These are phyloP conservation scores for Ennomos erosarius DNA, from an alignment of 2,888 invertebrate genomes.

Conservation along the genomic window DNA sequence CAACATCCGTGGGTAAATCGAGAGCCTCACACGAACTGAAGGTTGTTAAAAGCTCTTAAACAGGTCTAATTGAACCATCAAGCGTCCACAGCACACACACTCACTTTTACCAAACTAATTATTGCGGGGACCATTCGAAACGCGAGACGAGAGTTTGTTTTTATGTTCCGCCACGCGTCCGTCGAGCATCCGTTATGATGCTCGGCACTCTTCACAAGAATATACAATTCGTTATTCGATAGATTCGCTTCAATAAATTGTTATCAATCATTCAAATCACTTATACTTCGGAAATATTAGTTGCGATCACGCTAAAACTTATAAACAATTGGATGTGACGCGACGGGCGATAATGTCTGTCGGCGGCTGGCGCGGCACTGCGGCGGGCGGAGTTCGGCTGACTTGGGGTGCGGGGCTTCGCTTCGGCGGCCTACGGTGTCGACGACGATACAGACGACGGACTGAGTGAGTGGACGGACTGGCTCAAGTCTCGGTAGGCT, in stretches of 20 bases:
- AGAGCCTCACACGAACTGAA: constrained; percentile 53
- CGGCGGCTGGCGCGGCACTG: constrained; percentile 76
- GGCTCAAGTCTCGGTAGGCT: constrained; percentile 28
- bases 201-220: constrained; percentile 60
- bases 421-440: too few species aligned
- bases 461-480: constrained; percentile 67
- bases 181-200: constrained; percentile 39
- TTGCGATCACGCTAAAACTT: constrained; percentile 55
- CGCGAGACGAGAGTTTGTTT: constrained; percentile 75
- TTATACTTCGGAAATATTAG: constrained; percentile 57
- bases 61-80: constrained; percentile 76
- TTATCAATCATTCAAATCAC: constrained; percentile 60
- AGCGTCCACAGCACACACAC: constrained; percentile 79
- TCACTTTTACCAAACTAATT: constrained; percentile 83
- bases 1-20: constrained; percentile 69
- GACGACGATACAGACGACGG: constrained; percentile 2
- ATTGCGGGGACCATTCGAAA: constrained; percentile 74
- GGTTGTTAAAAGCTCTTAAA: constrained; percentile 65
- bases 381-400: constrained; percentile 15
- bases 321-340: constrained; percentile 47
- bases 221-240: constrained; percentile 67
- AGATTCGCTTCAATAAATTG: constrained; percentile 56
- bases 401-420: too few species aligned
- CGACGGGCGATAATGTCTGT: constrained; percentile 60
- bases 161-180: constrained; percentile 74